Percentiles rank a stretch among this genome's conserved stretches.
phyloP scores from a whole-genome alignment of 2,797 vertebrate genomes.

The Atherinosoma microstoma region DNA sequence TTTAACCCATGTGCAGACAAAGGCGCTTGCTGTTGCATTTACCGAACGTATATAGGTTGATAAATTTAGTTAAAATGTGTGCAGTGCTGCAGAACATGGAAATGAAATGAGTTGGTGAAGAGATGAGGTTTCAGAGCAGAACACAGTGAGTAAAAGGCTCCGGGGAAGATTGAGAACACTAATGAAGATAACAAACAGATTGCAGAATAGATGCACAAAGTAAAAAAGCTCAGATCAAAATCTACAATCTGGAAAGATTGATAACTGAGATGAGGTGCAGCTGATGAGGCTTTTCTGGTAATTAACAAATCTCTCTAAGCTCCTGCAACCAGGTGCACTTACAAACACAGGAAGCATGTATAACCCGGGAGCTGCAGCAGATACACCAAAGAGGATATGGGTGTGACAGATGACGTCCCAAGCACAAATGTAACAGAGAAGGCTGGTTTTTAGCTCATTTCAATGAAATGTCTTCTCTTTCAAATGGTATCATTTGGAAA shows the following conservation, averaged over 20 bases:
- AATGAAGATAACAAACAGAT: background rate
- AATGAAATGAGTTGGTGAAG: background rate
- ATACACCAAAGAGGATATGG: background rate
- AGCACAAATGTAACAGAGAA: background rate
- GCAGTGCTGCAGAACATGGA: background rate
- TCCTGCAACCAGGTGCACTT: background rate
- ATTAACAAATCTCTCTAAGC: background rate
- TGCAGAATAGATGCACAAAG: background rate
- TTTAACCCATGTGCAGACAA: background rate
- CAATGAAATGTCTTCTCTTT: background rate
- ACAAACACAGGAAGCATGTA: background rate
- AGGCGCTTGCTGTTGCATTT: background rate
- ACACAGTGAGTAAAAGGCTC: too few relatives aligned
- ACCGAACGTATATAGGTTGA: background rate
- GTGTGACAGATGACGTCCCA: background rate
- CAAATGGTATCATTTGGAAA: background rate
- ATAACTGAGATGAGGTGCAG: background rate
- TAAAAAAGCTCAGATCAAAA: background rate
- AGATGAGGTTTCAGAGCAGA: background rate
- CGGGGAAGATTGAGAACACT: background rate
- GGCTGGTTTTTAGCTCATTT: background rate
- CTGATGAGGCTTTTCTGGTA: background rate
- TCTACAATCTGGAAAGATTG: background rate
- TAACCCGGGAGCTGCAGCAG: background rate
- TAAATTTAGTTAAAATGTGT: background rate